Percentiles rank a stretch among this genome's conserved stretches.
Evolutionary conservation across 2,888 invertebrate species (phyloP).

Genomic region (Octodonta nipae): DNA sequence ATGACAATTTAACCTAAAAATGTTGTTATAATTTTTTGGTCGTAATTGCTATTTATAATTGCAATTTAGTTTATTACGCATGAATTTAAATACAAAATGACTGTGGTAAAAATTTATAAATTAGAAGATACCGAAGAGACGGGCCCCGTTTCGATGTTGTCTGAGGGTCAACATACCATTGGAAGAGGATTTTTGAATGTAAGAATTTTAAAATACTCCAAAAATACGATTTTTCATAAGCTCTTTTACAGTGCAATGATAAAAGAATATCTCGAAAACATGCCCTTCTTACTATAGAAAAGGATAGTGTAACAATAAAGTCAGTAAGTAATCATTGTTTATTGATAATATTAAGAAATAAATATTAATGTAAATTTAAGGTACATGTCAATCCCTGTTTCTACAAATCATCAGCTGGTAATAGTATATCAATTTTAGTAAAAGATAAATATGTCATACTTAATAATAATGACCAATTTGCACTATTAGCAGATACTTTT

Average conservation of each 20-base stretch:
- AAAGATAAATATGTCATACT: conserved; percentile 30
- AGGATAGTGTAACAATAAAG: conserved; percentile 33
- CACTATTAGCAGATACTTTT: conserved; percentile 38
- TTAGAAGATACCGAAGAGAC: background rate
- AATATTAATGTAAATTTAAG: conserved; percentile 27
- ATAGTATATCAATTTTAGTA: conserved; percentile 30
- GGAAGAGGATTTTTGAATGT: too few species aligned
- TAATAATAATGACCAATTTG: conserved; percentile 40
- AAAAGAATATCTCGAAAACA: conserved; percentile 42
- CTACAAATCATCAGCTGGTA: conserved; percentile 28
- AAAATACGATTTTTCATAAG: too few species aligned
- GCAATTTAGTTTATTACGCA: too few species aligned
- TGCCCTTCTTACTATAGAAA: conserved; percentile 35
- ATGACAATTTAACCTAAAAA: too few species aligned
- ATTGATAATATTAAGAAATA: background rate
- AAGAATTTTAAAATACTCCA: too few species aligned
- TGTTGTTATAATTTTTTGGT: too few species aligned
- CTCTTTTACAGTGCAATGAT: conserved; percentile 40
- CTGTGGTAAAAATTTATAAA: background rate
- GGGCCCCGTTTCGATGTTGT: background rate
- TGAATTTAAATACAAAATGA: too few species aligned
- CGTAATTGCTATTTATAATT: too few species aligned
- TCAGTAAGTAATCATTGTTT: conserved; percentile 26
- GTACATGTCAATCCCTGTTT: conserved; percentile 44
- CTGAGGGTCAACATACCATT: background rate